These are phyloP conservation scores for Enteromius trimaculatus DNA, from an alignment of 2,797 vertebrate species.

Conservation along the genomic window DNA sequence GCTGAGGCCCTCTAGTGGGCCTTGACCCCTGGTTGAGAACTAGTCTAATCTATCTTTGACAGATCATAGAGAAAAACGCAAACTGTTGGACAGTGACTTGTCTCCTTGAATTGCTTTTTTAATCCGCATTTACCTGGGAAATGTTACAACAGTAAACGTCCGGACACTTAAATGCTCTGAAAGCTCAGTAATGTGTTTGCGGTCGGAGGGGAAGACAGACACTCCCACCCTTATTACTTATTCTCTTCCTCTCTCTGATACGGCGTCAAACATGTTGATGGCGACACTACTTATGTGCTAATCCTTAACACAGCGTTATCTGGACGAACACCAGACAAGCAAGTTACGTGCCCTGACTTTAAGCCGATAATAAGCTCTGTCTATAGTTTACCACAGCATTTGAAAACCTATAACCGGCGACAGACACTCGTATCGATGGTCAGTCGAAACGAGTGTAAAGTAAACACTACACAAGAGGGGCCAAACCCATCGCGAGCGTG, in stretches of 20 bases:
- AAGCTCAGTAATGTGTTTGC: not conserved
- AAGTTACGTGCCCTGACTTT: conserved; percentile 52
- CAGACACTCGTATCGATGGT: not conserved
- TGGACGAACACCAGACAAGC: conserved; percentile 37
- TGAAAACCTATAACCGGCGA: not conserved
- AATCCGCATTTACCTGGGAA: not conserved
- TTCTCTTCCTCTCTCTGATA: conserved; percentile 15
- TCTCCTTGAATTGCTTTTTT: not conserved
- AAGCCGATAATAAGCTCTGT: conserved; percentile 76
- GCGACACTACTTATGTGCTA: conserved; percentile 33
- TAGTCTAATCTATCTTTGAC: not conserved
- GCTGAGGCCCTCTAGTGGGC: conserved; percentile 5
- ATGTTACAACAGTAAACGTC: conserved; percentile 4
- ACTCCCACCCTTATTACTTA: conserved; percentile 4
- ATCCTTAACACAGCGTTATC: conserved; percentile 35
- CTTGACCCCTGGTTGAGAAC: not conserved
- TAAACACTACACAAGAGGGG: not conserved
- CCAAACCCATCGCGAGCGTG: conserved; percentile 23
- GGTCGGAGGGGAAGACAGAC: not conserved
- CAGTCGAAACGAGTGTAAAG: not conserved
- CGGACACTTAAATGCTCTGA: not conserved
- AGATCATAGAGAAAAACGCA: not conserved
- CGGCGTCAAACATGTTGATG: conserved; percentile 35
- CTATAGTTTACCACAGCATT: conserved; percentile 11
- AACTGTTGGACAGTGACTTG: not conserved